phyloP scores from a whole-genome alignment of 2,888 invertebrate species.

The Adineta ricciae region DNA sequence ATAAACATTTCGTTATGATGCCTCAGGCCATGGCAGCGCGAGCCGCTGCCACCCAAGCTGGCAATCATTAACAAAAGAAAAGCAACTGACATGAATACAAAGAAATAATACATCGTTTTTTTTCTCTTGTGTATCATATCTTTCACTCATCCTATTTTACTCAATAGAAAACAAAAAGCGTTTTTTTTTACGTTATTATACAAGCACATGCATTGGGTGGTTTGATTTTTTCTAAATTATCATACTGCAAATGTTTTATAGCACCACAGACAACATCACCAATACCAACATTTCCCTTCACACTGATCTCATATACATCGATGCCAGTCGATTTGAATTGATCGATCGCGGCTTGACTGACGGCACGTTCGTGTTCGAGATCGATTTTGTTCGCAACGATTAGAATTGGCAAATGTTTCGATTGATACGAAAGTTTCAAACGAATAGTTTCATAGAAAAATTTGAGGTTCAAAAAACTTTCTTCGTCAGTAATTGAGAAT shows the following conservation, averaged over 20 bases:
- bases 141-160: neutral
- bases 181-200: neutral
- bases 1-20: conserved; percentile 55
- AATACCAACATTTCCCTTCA: neutral
- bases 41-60: neutral
- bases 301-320: neutral
- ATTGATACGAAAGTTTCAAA: neutral
- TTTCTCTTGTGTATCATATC: neutral
- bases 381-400: neutral
- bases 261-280: neutral
- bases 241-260: neutral
- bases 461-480: neutral
- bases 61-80: neutral
- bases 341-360: neutral
- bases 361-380: neutral
- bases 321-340: neutral
- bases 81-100: neutral
- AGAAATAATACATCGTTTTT: neutral
- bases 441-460: neutral
- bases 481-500: neutral
- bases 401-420: neutral
- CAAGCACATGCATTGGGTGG: neutral
- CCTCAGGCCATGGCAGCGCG: conserved; percentile 27
- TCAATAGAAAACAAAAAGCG: neutral
- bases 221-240: neutral